These are phyloP conservation scores for Pungitius pungitius DNA, from an alignment of 2,113 vertebrate genomes.

Conservation along the genomic window DNA sequence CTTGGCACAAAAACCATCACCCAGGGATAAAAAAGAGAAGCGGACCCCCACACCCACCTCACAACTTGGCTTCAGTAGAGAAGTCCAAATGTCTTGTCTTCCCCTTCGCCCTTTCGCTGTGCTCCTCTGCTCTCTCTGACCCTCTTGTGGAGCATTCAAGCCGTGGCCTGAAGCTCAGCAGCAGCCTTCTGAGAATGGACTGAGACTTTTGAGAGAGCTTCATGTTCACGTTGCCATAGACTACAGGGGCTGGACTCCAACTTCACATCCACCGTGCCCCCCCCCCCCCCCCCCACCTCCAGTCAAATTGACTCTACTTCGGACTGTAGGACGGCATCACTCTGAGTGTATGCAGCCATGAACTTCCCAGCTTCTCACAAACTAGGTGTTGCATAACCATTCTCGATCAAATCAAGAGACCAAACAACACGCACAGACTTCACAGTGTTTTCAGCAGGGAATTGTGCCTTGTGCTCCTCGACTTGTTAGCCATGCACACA, in stretches of 20 bases:
- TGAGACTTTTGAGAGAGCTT: slow-evolving; percentile 77
- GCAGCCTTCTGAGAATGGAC: slow-evolving; percentile 80
- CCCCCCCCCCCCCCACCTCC: slow-evolving; percentile 31
- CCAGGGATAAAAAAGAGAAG: slow-evolving; percentile 58
- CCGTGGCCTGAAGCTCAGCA: slow-evolving; percentile 79
- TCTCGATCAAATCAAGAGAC: slow-evolving; percentile 46
- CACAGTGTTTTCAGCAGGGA: slow-evolving; percentile 53
- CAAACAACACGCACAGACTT: slow-evolving; percentile 50
- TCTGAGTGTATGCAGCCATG: slow-evolving; percentile 35
- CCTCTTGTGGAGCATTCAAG: slow-evolving; percentile 59
- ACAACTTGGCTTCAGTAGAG: slow-evolving; percentile 15
- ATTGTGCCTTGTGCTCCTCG: slow-evolving; percentile 61
- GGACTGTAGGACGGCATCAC: slow-evolving; percentile 68
- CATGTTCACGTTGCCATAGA: slow-evolving; percentile 83
- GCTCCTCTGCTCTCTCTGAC: slow-evolving; percentile 52
- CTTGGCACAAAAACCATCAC: slow-evolving; percentile 53
- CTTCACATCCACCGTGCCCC: slow-evolving; percentile 39
- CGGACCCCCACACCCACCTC: background rate
- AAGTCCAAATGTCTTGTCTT: slow-evolving; percentile 38
- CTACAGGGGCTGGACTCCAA: slow-evolving; percentile 84
- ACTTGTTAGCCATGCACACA: slow-evolving; percentile 44
- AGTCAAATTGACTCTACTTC: slow-evolving; percentile 51
- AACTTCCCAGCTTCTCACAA: slow-evolving; percentile 38
- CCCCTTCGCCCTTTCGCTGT: slow-evolving; percentile 7
- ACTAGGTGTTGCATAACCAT: slow-evolving; percentile 27